Evolutionary conservation across 1,140 invertebrate genomes (phyloP).

Genomic region (Drosophila grimshawi): DNA sequence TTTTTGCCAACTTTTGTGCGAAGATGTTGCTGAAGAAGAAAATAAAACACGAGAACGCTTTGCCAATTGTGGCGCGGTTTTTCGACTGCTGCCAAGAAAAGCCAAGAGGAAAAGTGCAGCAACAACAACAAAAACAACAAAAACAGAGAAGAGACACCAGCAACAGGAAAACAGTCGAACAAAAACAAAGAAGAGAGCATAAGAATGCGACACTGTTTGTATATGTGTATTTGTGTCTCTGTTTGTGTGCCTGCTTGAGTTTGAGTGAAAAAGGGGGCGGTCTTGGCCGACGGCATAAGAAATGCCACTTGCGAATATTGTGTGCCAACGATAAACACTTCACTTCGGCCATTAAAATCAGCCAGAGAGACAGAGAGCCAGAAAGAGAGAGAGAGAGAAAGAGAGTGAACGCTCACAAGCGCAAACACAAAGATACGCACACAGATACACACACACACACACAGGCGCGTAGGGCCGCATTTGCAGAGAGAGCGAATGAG

Average conservation of each 20-base stretch:
- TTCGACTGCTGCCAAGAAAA: conserved; percentile 80
- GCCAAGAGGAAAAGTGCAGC: conserved; percentile 68
- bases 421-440: not conserved
- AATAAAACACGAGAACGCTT: conserved; percentile 51
- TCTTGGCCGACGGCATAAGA: conserved; percentile 73
- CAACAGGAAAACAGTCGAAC: conserved; percentile 57
- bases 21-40: conserved; percentile 24
- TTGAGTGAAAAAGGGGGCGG: conserved; percentile 73
- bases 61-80: conserved; percentile 79
- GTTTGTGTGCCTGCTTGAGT: conserved; percentile 29
- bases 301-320: conserved; percentile 83
- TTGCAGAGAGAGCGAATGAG: conserved; percentile 60
- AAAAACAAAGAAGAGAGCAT: conserved; percentile 53
- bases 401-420: conserved; percentile 16
- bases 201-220: conserved; percentile 50
- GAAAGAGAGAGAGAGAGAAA: conserved; percentile 33
- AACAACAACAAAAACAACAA: conserved; percentile 47
- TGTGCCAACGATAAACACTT: conserved; percentile 84
- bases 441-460: conserved; percentile 31
- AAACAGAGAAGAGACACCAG: conserved; percentile 34
- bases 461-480: conserved; percentile 17
- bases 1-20: conserved; percentile 70
- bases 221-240: conserved; percentile 13
- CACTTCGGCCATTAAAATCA: conserved; percentile 85
- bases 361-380: conserved; percentile 48